Evolutionary conservation across 2,888 invertebrate genomes (phyloP).

Genomic region (Lepidochitona cinerea): DNA sequence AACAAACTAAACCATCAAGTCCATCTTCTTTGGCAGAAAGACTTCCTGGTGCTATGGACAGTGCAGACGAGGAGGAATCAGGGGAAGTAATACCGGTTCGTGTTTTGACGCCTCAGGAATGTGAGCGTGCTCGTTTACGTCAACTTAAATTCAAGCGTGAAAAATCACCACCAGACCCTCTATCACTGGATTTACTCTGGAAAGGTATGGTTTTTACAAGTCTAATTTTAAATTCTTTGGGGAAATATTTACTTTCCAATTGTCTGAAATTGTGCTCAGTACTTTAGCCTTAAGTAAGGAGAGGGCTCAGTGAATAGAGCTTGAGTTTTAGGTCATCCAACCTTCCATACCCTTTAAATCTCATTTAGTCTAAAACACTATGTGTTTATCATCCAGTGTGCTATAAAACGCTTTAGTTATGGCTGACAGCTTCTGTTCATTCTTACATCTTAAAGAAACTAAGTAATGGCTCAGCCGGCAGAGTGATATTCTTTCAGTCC

Average conservation of each 20-base stretch:
- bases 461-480: no score
- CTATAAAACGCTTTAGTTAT: no score
- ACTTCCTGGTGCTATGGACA: background rate
- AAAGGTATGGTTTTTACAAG: background rate
- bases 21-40: background rate
- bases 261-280: background rate
- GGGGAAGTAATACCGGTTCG: background rate
- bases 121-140: background rate
- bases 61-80: background rate
- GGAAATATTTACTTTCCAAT: background rate
- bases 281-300: no score
- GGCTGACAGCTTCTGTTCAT: no score
- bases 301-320: no score
- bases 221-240: no score
- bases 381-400: no score
- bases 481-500: no score
- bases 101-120: background rate
- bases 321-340: no score
- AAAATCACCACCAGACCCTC: background rate
- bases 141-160: background rate
- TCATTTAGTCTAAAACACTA: no score
- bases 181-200: background rate
- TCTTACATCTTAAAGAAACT: no score
- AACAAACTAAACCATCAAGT: background rate
- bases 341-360: no score